Conservation (phyloP, 2,888 invertebrate genomes). For the Beris chalybata region DNA sequence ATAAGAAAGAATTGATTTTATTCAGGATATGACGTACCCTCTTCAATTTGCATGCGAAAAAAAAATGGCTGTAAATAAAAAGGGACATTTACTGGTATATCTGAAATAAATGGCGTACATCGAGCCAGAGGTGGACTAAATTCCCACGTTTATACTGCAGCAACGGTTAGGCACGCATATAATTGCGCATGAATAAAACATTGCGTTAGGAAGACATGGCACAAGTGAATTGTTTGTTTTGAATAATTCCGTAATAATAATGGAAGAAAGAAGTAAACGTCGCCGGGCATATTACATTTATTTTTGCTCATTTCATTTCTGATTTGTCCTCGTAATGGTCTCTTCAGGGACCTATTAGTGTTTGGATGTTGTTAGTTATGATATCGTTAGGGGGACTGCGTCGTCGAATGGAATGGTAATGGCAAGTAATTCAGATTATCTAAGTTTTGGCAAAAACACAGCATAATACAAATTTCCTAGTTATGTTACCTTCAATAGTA, state of each 20-base stretch:
- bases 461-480: no score
- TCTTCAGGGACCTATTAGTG: constrained; percentile 7
- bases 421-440: no score
- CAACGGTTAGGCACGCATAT: constrained; percentile 20
- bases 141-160: constrained; percentile 15
- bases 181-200: constrained; percentile 32
- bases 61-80: not conserved
- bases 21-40: constrained; percentile 5
- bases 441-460: no score
- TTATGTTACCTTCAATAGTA: no score
- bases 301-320: constrained; percentile 18
- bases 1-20: constrained; percentile 7
- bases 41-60: constrained; percentile 14
- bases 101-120: constrained; percentile 3
- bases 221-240: constrained; percentile 25
- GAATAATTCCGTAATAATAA: constrained; percentile 25
- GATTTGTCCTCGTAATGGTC: constrained; percentile 18
- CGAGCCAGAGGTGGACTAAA: not conserved
- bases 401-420: no score
- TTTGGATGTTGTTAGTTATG: not conserved
- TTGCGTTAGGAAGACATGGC: constrained; percentile 28
- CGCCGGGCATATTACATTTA: constrained; percentile 6
- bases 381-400: not conserved
- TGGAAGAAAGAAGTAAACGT: not conserved
- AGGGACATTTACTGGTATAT: constrained; percentile 16